Evolutionary conservation across 2,888 invertebrate genomes (phyloP), one percentile per base, ranked within the genome.

Genomic region (Brachynemurus nebulosus): DNA sequence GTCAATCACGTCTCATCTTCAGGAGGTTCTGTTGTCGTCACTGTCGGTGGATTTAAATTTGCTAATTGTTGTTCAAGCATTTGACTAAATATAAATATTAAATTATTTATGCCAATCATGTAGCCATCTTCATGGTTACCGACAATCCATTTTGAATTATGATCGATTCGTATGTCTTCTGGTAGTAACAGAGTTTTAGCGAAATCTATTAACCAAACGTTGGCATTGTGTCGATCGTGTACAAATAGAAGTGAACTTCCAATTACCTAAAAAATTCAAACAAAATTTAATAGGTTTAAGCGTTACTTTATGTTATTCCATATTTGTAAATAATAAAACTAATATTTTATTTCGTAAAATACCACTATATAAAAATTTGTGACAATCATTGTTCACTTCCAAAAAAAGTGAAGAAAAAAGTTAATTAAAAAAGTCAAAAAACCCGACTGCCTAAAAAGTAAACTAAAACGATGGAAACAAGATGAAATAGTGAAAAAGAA

Each of bases 121-220:
- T 93, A 95, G 49, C 95, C 95, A 59, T 95, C 95, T 69, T 95
- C 95, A 60, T 92, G 93, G 65, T 92, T 95, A 34, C 93, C 93
- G 47, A 92, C 91, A 59, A 80, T 81, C 95, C 95, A 95, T 42
- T 79, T 78, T 17, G 80, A 75, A 49, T 76, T 76, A 64, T 95
- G 95, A 56, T 79, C 76, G 46, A 92, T 86, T 30, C 63, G 69
- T 48, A 82, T 67, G 48, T 80, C 74, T 1, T 76, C 73, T 0
- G 91, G 88, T 27, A 95, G 71, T 11, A 79, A 76, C 37, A 90
- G 75, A 1, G 93, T 92, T 68, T 97, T 97, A 39, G 96, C 95
- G 61, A 97, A 97, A 66, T 97, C 96, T 52, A 97, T 97, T 70
- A 97, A 76, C 96, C 96, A 97, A 11, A 92, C 80, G 49, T 86